phyloP scores from a whole-genome alignment of 2,888 invertebrate species.

The Chelonus formosanus region DNA sequence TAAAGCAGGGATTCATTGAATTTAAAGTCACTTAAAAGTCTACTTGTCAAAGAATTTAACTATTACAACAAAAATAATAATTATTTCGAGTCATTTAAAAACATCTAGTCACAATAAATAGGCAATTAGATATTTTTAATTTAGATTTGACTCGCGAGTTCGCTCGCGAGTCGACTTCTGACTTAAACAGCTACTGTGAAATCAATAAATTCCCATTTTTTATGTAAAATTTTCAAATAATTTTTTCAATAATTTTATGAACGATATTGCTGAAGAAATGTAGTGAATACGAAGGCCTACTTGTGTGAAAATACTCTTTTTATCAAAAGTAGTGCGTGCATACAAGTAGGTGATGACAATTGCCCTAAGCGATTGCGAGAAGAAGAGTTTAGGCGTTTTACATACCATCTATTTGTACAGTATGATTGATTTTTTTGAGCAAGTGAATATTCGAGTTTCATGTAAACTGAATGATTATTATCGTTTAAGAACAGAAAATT shows the following conservation, averaged over 20 bases:
- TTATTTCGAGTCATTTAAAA: constrained; percentile 6
- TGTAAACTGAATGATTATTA: constrained; percentile 25
- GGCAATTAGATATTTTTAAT: neutral
- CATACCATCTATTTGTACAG: neutral
- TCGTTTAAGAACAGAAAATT: constrained; percentile 18
- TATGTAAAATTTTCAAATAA: neutral
- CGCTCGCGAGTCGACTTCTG: constrained; percentile 6
- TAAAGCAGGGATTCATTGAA: too few species aligned
- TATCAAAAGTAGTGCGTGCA: constrained; percentile 47
- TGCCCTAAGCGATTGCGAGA: constrained; percentile 1
- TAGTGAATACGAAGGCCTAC: constrained; percentile 58
- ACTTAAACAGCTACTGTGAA: neutral
- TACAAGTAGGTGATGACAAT: constrained; percentile 55
- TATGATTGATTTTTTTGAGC: constrained; percentile 5
- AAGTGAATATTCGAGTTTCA: constrained; percentile 11
- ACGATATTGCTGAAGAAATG: constrained; percentile 47
- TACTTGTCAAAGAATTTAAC: neutral
- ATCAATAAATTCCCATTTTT: constrained; percentile 4
- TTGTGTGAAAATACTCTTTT: constrained; percentile 55
- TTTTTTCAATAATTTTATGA: neutral
- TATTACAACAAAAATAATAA: constrained; percentile 8
- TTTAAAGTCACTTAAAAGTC: too few species aligned
- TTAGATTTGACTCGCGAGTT: constrained; percentile 2
- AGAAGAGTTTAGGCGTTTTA: constrained; percentile 22
- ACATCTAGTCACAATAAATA: neutral